Evolutionary conservation across 2,888 invertebrate species (phyloP).

Genomic region (Leucoma salicis): DNA sequence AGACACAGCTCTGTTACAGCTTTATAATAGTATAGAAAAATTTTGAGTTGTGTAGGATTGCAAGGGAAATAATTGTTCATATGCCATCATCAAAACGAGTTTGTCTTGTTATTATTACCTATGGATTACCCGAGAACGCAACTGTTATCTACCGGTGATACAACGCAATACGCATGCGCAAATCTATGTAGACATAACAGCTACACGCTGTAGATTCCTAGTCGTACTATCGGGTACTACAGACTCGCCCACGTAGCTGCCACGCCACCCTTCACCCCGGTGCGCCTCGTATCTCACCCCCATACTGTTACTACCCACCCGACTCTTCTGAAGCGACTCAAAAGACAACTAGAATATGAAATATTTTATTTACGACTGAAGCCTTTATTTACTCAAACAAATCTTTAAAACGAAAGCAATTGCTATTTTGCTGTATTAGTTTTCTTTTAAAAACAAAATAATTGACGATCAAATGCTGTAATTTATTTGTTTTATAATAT

Average conservation of each 20-base stretch:
- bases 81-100: too few relatives aligned
- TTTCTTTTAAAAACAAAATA: too few relatives aligned
- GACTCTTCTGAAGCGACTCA: conserved; percentile 34
- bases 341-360: conserved; percentile 47
- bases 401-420: conserved; percentile 9
- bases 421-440: background rate
- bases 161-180: conserved; percentile 65
- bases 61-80: too few relatives aligned
- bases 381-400: conserved; percentile 21
- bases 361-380: conserved; percentile 33
- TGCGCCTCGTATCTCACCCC: conserved; percentile 29
- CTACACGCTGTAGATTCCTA: conserved; percentile 64
- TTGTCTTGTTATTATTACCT: too few relatives aligned
- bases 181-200: conserved; percentile 72
- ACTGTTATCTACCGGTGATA: conserved; percentile 37
- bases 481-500: too few relatives aligned
- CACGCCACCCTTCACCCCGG: conserved; percentile 35
- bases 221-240: conserved; percentile 78
- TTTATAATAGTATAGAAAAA: too few relatives aligned
- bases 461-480: too few relatives aligned
- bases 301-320: conserved; percentile 61
- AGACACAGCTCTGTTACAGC: too few relatives aligned
- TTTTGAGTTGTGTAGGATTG: too few relatives aligned
- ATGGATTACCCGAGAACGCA: too few relatives aligned
- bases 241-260: conserved; percentile 78